Conservation (phyloP, 2,113 vertebrate species). For the Dasyornis broadbenti region DNA sequence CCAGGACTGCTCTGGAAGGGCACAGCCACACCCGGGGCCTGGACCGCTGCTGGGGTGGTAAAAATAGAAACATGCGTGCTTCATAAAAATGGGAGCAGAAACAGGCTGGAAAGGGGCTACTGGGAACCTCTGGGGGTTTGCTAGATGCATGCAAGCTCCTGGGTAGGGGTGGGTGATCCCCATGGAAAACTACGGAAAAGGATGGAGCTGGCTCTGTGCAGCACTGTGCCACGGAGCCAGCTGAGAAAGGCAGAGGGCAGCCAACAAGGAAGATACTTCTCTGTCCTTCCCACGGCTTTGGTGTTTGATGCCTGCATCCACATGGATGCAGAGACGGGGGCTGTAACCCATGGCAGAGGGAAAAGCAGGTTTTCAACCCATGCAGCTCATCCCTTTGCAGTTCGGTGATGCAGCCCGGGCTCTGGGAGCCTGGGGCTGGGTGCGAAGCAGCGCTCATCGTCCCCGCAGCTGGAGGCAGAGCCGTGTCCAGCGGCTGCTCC, state of each 20-base stretch:
- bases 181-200: not conserved
- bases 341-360: not conserved
- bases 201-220: rapidly evolving
- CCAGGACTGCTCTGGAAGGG: not conserved
- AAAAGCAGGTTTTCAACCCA: not conserved
- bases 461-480: not conserved
- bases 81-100: not conserved
- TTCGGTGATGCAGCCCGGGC: not conserved
- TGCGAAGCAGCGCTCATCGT: rapidly evolving
- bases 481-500: rapidly evolving
- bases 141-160: rapidly evolving
- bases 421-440: too few species aligned
- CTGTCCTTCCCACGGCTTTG: not conserved
- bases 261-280: not conserved
- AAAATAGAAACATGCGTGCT: not conserved
- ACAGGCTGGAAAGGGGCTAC: not conserved
- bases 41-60: not conserved
- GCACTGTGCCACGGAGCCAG: not conserved
- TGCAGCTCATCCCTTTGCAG: rapidly evolving
- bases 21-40: not conserved
- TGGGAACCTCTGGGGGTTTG: too few species aligned
- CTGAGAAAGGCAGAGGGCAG: not conserved
- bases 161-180: not conserved
- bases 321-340: rapidly evolving
- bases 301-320: not conserved